These are phyloP conservation scores for Acronicta psi DNA, from an alignment of 2,888 invertebrate genomes.

Conservation along the genomic window DNA sequence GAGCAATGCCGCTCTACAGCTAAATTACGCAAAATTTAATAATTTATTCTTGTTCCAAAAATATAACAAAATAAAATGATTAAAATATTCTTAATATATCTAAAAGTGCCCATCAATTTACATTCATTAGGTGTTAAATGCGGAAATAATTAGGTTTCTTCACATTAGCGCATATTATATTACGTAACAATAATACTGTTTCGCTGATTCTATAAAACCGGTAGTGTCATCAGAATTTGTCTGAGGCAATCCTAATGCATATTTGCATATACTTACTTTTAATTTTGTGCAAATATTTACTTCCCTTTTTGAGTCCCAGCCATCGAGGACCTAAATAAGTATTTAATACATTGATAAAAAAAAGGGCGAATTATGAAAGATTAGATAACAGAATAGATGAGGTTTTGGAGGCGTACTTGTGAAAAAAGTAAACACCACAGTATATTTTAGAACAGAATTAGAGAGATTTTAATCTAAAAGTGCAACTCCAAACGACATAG, in stretches of 20 bases:
- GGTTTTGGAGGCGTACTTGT: no score
- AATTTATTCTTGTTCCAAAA: no score
- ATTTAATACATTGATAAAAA: neutral
- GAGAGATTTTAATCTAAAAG: no score
- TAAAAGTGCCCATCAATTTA: neutral
- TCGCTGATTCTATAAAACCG: conserved; percentile 42
- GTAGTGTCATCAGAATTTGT: conserved; percentile 54
- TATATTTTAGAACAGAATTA: no score
- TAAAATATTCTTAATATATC: no score
- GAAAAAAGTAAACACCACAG: no score
- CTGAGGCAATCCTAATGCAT: conserved; percentile 52
- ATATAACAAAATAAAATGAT: no score
- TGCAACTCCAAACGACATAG: no score
- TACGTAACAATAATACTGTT: conserved; percentile 23
- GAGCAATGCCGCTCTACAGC: no score
- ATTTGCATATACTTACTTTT: conserved; percentile 22
- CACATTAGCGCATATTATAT: neutral
- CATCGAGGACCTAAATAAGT: no score
- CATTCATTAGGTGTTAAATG: conserved; percentile 1
- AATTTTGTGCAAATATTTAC: conserved; percentile 9
- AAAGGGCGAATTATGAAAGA: neutral
- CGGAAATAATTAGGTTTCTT: conserved; percentile 26
- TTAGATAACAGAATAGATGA: no score
- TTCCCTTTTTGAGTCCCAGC: neutral
- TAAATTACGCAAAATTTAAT: no score